These are phyloP conservation scores for Stegana nigrithorax DNA, from an alignment of 2,888 invertebrate genomes.

Conservation along the genomic window DNA sequence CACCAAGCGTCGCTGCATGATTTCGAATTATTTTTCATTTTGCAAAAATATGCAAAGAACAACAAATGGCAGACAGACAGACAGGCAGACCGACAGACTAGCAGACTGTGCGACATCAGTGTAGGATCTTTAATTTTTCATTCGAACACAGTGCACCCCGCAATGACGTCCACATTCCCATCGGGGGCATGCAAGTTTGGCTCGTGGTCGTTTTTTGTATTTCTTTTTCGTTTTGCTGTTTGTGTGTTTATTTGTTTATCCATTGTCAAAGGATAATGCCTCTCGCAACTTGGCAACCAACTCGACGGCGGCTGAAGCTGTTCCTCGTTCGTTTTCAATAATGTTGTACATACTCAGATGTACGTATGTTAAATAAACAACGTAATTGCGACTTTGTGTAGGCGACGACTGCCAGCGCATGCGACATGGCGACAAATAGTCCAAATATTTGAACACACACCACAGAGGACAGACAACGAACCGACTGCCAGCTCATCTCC, in stretches of 20 bases:
- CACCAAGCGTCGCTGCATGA: slow-evolving; percentile 24
- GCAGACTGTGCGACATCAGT: slow-evolving; percentile 8
- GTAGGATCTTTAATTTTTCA: slow-evolving; percentile 3
- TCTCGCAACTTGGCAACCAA: background rate
- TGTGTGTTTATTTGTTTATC: slow-evolving; percentile 14
- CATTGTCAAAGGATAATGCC: slow-evolving; percentile 19
- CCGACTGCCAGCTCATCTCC: no score
- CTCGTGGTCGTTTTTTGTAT: background rate
- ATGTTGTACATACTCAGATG: no score
- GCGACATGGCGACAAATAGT: slow-evolving; percentile 56
- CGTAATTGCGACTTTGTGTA: slow-evolving; percentile 60
- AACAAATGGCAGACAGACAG: slow-evolving; percentile 24
- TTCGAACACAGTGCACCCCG: background rate
- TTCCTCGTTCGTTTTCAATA: no score
- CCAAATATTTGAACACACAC: slow-evolving; percentile 38
- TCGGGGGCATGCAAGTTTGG: no score
- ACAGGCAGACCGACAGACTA: slow-evolving; percentile 4
- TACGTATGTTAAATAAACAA: slow-evolving; percentile 58
- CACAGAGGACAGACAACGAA: no score
- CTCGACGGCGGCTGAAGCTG: background rate
- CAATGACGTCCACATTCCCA: no score
- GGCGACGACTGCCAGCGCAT: slow-evolving; percentile 43
- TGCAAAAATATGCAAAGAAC: slow-evolving; percentile 39
- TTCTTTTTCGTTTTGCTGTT: background rate
- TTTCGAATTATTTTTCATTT: slow-evolving; percentile 60